A percentile compares a stretch with the other conserved stretches of the same genome.
phyloP scores from a whole-genome alignment of 2,113 vertebrate genomes.

The Clinocottus analis region DNA sequence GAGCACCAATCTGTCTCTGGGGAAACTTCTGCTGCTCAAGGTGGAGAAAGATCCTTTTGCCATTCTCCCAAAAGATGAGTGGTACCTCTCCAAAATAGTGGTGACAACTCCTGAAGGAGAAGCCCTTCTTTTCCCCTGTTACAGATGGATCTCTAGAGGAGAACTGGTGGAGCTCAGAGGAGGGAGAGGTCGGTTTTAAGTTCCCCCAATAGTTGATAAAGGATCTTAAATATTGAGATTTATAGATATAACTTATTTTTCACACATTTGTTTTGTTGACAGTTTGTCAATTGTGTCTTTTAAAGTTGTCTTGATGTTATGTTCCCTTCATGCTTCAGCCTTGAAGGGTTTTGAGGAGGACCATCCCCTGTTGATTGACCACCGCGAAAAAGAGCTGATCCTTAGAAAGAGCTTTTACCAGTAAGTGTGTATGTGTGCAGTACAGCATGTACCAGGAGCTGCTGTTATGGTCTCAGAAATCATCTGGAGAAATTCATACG shows the following conservation, averaged over 20 bases:
- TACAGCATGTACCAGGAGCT: not conserved
- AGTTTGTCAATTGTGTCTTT: not conserved
- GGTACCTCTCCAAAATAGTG: constrained; percentile 77
- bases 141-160: constrained; percentile 77
- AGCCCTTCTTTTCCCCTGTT: constrained; percentile 73
- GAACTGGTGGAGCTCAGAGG: constrained; percentile 70
- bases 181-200: constrained; percentile 68
- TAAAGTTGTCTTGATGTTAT: not conserved
- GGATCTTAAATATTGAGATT: no score
- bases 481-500: not conserved
- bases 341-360: constrained; percentile 65
- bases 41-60: constrained; percentile 71
- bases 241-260: not conserved
- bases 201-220: not conserved
- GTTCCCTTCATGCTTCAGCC: constrained; percentile 45
- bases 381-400: constrained; percentile 57
- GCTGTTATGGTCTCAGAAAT: not conserved
- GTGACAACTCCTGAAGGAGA: constrained; percentile 71
- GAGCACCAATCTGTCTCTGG: constrained; percentile 44
- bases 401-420: constrained; percentile 50
- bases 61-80: constrained; percentile 66
- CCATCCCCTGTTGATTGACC: constrained; percentile 47
- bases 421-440: constrained; percentile 47
- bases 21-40: constrained; percentile 71
- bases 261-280: not conserved